Evolutionary conservation across 30 jellyfish, hydroid and myxozoan species (phyloP), one percentile per base, ranked within the genome.

Genomic region (Cassiopea andromeda): DNA sequence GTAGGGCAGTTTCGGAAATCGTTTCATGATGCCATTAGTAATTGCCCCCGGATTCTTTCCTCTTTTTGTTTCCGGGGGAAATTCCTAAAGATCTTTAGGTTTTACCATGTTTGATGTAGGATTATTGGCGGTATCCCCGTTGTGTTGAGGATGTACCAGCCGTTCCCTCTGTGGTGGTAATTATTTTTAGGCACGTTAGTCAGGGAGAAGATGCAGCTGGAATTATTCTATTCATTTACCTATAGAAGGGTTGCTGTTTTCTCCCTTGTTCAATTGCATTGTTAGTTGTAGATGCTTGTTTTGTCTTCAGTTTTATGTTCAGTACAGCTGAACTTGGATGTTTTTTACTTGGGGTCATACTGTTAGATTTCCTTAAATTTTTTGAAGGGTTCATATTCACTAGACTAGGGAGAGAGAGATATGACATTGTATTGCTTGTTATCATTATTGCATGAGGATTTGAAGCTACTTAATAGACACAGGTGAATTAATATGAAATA

Each of bases 1-100:
- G 73, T 64, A 64, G 73, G 73, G 73, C 73, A 64, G 73, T 64
- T 64, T 64, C 73, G 73, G 73, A 64, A 64, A 64, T 13, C 43
- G 19, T 64, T 64, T 64, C 43, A 27, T 64, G 6, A 64, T 4
- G 73, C 43, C 43, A 9, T 64, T 64, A 4, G 6, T 17, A 9
- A 2, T 64, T 5, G 73, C 15, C 73, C 73, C 73, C 73, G 73
- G 73, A 64, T 9, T 9, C 43, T 64, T 64, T 64, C 43, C 73
- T 17, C 73, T 9, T 64, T 64, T 9, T 17, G 5, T 16, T 64
- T 64, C 2, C 73, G 38, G 73, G 73, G 73, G 73, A 27, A 64
- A 64, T 5, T 64, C 2, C 73, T 27, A 2, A 64, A 64, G 15
- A 14, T 5, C 5, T 14, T 64, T 17, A 7, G 73, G 43, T 10